Evolutionary conservation across 2,113 vertebrate genomes (phyloP).

Genomic region (Melanostigma gelatinosum): DNA sequence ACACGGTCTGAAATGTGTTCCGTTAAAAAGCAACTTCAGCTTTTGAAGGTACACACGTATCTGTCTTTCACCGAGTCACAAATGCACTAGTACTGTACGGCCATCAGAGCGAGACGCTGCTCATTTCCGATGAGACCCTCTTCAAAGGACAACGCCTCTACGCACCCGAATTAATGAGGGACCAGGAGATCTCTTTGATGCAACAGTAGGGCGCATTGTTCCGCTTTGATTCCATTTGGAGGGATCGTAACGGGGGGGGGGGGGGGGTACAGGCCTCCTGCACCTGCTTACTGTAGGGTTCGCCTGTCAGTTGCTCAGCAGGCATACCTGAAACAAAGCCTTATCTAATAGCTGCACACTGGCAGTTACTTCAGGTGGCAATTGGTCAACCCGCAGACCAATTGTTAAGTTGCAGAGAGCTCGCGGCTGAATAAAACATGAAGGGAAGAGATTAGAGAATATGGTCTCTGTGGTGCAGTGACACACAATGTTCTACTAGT

Average conservation of each 20-base stretch:
- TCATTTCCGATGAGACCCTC: constrained; percentile 65
- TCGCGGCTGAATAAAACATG: constrained; percentile 29
- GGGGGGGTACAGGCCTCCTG: constrained; percentile 64
- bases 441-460: not conserved
- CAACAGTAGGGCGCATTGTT: constrained; percentile 72
- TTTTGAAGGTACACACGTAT: constrained; percentile 6
- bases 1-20: constrained; percentile 25
- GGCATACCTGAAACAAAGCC: constrained; percentile 50
- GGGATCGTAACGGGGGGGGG: constrained; percentile 55
- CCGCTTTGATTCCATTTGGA: constrained; percentile 80
- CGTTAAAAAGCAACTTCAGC: constrained; percentile 44
- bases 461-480: not conserved
- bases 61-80: constrained; percentile 12
- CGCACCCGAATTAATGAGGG: constrained; percentile 71
- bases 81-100: constrained; percentile 20
- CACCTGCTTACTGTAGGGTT: constrained; percentile 61
- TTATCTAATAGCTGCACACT: constrained; percentile 11
- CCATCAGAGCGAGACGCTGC: constrained; percentile 37
- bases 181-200: constrained; percentile 73
- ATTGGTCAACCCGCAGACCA: not conserved
- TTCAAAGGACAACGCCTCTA: constrained; percentile 72
- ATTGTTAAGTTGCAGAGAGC: constrained; percentile 2
- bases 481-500: not conserved
- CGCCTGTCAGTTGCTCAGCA: constrained; percentile 70
- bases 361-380: constrained; percentile 7